Conservation (phyloP, 2,888 invertebrate genomes). For the Lasiommata megera region DNA sequence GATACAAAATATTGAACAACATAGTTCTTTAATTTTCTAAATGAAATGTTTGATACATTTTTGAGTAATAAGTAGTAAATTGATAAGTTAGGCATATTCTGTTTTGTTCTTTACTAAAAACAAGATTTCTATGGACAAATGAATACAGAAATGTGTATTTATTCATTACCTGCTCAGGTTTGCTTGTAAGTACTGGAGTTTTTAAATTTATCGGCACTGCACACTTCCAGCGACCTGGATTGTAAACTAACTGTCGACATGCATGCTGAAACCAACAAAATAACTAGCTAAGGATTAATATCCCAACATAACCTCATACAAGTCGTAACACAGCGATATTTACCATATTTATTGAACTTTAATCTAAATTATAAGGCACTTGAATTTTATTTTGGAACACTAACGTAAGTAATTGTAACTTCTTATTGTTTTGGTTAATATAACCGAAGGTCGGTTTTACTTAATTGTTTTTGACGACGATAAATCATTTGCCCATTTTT, state of each 20-base stretch:
- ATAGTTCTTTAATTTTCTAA: background rate
- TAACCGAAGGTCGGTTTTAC: conserved; percentile 44
- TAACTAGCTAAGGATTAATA: conserved; percentile 36
- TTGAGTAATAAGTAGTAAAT: background rate
- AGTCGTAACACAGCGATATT: conserved; percentile 17
- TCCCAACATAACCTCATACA: conserved; percentile 54
- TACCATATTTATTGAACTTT: conserved; percentile 34
- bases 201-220: conserved; percentile 61
- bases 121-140: background rate
- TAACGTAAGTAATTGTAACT: conserved; percentile 41
- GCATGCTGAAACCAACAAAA: conserved; percentile 62
- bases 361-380: conserved; percentile 13
- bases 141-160: background rate
- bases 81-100: background rate
- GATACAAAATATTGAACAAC: too few relatives aligned
- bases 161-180: conserved; percentile 61
- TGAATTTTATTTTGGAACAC: conserved; percentile 33
- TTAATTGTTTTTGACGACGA: conserved; percentile 48
- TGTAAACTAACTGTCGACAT: conserved; percentile 70
- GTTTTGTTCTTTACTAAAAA: background rate
- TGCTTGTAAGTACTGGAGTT: conserved; percentile 49
- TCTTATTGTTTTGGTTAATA: conserved; percentile 6
- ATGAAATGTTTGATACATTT: background rate
- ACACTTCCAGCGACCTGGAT: conserved; percentile 72
- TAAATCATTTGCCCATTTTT: conserved; percentile 41